phyloP scores from a whole-genome alignment of 2,797 vertebrate genomes.

The Falco rusticolus region DNA sequence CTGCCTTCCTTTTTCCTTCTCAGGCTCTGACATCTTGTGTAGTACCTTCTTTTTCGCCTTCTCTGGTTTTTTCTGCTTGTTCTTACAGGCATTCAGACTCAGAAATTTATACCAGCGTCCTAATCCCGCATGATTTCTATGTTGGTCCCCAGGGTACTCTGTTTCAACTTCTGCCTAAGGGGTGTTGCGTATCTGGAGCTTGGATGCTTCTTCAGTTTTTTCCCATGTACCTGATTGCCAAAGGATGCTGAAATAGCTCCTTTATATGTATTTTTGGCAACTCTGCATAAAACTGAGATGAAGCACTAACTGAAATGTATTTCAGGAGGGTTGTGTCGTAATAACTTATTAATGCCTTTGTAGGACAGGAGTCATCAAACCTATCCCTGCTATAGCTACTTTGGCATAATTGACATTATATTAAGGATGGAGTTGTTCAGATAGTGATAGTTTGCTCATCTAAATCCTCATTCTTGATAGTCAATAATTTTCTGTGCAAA shows the following conservation, averaged over 20 bases:
- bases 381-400: not conserved
- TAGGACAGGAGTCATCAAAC: not conserved
- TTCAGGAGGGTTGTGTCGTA: not conserved
- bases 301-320: not conserved
- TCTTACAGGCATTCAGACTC: not conserved
- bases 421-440: not conserved
- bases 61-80: not conserved
- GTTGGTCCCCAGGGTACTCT: not conserved
- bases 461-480: not conserved
- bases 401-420: not conserved
- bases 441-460: not conserved
- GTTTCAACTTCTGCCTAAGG: not conserved
- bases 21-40: not conserved
- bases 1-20: not conserved
- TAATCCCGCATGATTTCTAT: not conserved
- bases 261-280: not conserved
- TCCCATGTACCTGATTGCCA: not conserved
- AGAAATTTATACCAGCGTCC: not conserved
- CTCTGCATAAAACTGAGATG: not conserved
- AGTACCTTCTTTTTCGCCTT: not conserved
- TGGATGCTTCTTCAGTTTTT: not conserved
- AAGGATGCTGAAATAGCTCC: not conserved
- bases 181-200: not conserved
- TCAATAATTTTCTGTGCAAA: not conserved
- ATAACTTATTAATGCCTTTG: not conserved